phyloP scores from a whole-genome alignment of 2,888 invertebrate genomes.

The Ctena decussata region DNA sequence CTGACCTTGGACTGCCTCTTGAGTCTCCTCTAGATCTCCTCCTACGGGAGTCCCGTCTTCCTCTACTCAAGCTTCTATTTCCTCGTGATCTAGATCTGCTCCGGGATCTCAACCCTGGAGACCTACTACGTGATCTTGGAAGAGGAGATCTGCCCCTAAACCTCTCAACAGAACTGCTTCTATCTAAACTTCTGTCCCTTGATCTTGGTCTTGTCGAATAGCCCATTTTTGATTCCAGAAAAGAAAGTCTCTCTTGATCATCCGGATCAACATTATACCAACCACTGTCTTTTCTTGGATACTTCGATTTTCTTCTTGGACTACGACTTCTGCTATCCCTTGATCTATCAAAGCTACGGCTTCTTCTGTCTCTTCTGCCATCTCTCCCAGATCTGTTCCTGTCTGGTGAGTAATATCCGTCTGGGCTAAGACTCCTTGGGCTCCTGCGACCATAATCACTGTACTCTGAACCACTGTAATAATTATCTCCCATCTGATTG shows the following conservation, averaged over 20 bases:
- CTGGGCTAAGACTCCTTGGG: neutral
- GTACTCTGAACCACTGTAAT: neutral
- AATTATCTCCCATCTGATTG: neutral
- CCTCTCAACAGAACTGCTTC: neutral
- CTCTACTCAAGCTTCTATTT: neutral
- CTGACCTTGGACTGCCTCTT: neutral
- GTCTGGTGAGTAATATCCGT: neutral
- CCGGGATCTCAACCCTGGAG: neutral
- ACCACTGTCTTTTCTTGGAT: neutral
- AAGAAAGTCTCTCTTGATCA: neutral
- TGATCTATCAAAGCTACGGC: neutral
- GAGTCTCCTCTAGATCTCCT: neutral
- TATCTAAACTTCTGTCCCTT: neutral
- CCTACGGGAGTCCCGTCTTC: neutral
- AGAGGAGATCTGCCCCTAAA: neutral
- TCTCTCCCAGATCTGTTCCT: neutral
- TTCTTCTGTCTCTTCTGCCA: neutral
- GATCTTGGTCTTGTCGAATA: neutral
- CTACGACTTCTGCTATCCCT: neutral
- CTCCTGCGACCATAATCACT: neutral
- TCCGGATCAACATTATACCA: neutral
- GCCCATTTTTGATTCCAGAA: neutral
- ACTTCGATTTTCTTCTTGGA: neutral
- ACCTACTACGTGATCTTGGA: neutral
- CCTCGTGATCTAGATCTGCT: neutral